phyloP scores from a whole-genome alignment of 2,888 invertebrate species.

The Chromoteleia sp. region DNA sequence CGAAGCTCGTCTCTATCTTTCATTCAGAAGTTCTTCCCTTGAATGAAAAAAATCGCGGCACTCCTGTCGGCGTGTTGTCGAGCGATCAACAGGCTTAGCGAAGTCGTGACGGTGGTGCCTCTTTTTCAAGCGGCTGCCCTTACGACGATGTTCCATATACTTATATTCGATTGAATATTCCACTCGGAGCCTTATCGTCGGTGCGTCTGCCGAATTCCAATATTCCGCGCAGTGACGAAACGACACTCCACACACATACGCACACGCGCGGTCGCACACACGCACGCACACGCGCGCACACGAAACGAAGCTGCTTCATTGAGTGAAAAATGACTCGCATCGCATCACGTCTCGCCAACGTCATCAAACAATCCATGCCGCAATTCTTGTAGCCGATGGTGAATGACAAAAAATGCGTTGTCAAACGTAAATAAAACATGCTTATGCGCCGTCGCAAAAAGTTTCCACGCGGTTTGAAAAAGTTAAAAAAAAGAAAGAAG shows the following conservation, averaged over 20 bases:
- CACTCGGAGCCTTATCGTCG: conserved; percentile 80
- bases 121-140: conserved; percentile 60
- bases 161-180: conserved; percentile 82
- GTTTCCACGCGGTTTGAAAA: too few relatives aligned
- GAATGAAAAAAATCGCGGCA: conserved; percentile 60
- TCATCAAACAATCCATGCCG: conserved; percentile 49
- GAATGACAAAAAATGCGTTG: conserved; percentile 8
- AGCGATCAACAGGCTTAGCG: conserved; percentile 78
- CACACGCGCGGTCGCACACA: conserved; percentile 21
- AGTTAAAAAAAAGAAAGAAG: too few relatives aligned
- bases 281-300: conserved; percentile 38
- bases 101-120: conserved; percentile 44
- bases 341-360: conserved; percentile 36
- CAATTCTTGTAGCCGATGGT: conserved; percentile 13
- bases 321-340: conserved; percentile 64
- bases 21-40: conserved; percentile 53
- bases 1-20: conserved; percentile 43
- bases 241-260: conserved; percentile 64
- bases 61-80: conserved; percentile 59
- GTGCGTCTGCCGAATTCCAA: conserved; percentile 81
- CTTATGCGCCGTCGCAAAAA: too few relatives aligned
- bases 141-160: conserved; percentile 66
- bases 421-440: too few relatives aligned
- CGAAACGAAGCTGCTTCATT: conserved; percentile 61
- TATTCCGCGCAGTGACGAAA: conserved; percentile 69